Conservation (phyloP, 1,140 invertebrate species). For the Macrobrachium nipponense region DNA sequence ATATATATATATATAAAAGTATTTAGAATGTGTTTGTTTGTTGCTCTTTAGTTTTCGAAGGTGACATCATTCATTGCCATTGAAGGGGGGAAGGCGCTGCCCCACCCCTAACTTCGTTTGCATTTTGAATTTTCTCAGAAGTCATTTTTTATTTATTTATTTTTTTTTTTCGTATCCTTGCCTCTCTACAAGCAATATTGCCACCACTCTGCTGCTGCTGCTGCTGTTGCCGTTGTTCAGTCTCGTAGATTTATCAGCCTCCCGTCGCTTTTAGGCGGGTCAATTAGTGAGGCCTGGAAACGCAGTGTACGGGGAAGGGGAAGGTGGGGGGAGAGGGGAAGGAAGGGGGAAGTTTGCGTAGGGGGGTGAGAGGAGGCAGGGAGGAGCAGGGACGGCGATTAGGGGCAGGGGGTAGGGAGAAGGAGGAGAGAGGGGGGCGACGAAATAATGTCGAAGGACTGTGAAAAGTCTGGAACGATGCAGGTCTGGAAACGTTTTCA, state of each 20-base stretch:
- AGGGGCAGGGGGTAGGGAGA: background rate
- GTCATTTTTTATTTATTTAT: background rate
- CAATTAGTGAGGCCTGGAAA: conserved; percentile 60
- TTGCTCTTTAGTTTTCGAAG: too few species aligned
- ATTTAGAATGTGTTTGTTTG: background rate
- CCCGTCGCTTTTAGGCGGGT: conserved; percentile 58
- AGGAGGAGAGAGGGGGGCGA: background rate
- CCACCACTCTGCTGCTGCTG: conserved; percentile 38
- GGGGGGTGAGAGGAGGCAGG: background rate
- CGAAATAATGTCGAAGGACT: background rate
- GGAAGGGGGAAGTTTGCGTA: background rate
- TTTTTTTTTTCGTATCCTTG: background rate
- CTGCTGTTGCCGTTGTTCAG: conserved; percentile 33
- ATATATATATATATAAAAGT: conserved; percentile 7
- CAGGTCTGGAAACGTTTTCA: background rate
- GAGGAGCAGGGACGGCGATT: background rate
- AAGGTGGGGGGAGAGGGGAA: too few species aligned
- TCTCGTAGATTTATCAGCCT: conserved; percentile 58
- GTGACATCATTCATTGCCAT: too few species aligned
- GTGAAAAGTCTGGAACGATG: background rate
- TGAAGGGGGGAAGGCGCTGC: too few species aligned
- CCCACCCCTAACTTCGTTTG: too few species aligned
- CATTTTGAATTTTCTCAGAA: too few species aligned
- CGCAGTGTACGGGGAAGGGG: conserved; percentile 29
- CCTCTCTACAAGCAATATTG: conserved; percentile 40